Base-by-base conservation (phyloP, 2,797 vertebrate species). In the Pachyuromys duprasi region DNA sequence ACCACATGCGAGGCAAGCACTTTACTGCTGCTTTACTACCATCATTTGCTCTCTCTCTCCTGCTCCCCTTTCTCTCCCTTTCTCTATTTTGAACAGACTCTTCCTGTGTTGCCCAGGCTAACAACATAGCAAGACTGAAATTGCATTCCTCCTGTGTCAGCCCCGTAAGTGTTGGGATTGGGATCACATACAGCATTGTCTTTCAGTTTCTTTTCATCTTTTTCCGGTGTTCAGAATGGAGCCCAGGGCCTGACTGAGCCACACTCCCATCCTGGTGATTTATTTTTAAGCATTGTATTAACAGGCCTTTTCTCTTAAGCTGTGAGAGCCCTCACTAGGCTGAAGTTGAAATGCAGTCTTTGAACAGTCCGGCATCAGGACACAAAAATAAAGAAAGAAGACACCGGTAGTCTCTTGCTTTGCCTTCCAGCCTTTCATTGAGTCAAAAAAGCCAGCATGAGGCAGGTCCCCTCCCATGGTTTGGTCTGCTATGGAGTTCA, bases 231-330 rank as follows among this genome's bases (percentile, higher is more conserved):
- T 31, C 22, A 4, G 17, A 57, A 31, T 31, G 69, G 8, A 87
- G 42, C 36, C 53, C 69, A 42, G 36, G 53, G 24, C 18, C 86
- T 87, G 39, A 45, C 55, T 62, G 72, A 75, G 42, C 20, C 57
- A 45, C n/a, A 76, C 28, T 26, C 26, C 36, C 26, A 24, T 42
- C 36, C 55, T 76, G 24, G 39, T 78, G 12, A 36, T 24, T 95
- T 80, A 93, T 89, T 95, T 92, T 89, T 20, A 76, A 96, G 76
- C 53, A 53, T 24, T n/a, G 31, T 57, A 8, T 92, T 82, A 69
- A 42, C 9, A 9, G 86, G 39, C 42, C 42, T 92, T 90, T 79
- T 26, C 26, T 87, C 69, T 49, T 36, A 83, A 45, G 65, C 18
- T 49, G 53, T 72, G 42, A 90, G 39, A 87, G 20, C 11, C n/a